Evolutionary conservation across 2,797 vertebrate genomes (phyloP).

Genomic region (Hapalemur alaotrensis): DNA sequence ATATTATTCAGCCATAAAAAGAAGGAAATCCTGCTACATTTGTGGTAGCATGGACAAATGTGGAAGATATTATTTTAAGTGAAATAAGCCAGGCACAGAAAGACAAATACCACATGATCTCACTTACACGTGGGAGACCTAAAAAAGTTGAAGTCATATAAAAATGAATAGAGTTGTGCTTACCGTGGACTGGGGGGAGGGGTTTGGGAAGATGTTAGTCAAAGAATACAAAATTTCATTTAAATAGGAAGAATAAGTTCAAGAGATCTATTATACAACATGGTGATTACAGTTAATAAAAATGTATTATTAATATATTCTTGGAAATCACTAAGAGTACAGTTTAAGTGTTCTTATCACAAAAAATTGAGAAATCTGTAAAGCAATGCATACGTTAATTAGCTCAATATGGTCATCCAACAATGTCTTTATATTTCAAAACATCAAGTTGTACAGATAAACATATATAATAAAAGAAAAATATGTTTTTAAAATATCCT

Average conservation of each 20-base stretch:
- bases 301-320: not conserved
- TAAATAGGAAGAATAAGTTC: not conserved
- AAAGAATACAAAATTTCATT: not conserved
- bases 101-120: not conserved
- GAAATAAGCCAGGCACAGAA: not conserved
- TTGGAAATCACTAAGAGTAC: not conserved
- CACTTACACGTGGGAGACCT: not conserved
- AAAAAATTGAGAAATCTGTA: not conserved
- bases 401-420: not conserved
- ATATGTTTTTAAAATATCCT: not conserved
- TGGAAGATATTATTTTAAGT: not conserved
- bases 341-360: not conserved
- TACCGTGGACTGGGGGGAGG: not conserved
- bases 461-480: not conserved
- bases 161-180: not conserved
- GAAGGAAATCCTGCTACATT: not conserved
- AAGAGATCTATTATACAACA: not conserved
- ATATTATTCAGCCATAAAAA: not conserved
- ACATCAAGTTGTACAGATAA: not conserved
- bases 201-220: not conserved
- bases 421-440: not conserved
- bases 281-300: not conserved
- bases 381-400: not conserved
- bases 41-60: not conserved
- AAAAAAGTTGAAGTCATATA: not conserved